Evolutionary conservation across 2,113 vertebrate species (phyloP).

Genomic region (Seriola dumerili): DNA sequence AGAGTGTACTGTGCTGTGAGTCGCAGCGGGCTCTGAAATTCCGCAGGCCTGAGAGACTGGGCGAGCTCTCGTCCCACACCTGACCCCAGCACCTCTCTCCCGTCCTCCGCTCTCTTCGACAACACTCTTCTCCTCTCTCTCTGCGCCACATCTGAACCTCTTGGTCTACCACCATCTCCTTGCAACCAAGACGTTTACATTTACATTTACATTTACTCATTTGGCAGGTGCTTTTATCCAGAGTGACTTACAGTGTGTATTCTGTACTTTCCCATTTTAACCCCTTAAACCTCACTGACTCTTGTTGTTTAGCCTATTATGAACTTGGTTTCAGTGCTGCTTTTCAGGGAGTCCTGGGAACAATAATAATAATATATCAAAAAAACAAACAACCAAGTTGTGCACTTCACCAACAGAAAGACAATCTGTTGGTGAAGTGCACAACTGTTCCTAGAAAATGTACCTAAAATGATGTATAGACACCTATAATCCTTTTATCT

Average conservation of each 20-base stretch:
- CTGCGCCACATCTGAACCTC: neutral
- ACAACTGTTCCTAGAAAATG: too few relatives aligned
- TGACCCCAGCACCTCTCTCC: conserved; percentile 51
- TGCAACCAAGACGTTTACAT: neutral
- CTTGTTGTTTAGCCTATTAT: too few relatives aligned
- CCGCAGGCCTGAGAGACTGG: conserved; percentile 57
- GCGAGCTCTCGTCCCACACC: conserved; percentile 49
- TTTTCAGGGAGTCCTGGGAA: too few relatives aligned
- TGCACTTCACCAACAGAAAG: too few relatives aligned
- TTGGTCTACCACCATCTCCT: neutral
- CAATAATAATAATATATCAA: too few relatives aligned
- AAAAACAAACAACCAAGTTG: too few relatives aligned
- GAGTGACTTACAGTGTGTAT: neutral
- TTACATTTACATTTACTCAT: too few relatives aligned
- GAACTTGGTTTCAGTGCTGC: too few relatives aligned
- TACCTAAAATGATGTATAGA: too few relatives aligned
- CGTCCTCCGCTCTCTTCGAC: conserved; percentile 6
- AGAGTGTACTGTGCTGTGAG: conserved; percentile 51
- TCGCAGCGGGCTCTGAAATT: conserved; percentile 78
- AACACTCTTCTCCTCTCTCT: neutral
- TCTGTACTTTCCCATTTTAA: conserved; percentile 1
- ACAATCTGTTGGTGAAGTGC: too few relatives aligned
- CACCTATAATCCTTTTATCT: too few relatives aligned
- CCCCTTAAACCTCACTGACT: neutral
- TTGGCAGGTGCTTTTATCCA: too few relatives aligned